Percentiles rank a stretch among this genome's conserved stretches.
Evolutionary conservation across 2,113 vertebrate species (phyloP).

Genomic region (Rynchops niger): DNA sequence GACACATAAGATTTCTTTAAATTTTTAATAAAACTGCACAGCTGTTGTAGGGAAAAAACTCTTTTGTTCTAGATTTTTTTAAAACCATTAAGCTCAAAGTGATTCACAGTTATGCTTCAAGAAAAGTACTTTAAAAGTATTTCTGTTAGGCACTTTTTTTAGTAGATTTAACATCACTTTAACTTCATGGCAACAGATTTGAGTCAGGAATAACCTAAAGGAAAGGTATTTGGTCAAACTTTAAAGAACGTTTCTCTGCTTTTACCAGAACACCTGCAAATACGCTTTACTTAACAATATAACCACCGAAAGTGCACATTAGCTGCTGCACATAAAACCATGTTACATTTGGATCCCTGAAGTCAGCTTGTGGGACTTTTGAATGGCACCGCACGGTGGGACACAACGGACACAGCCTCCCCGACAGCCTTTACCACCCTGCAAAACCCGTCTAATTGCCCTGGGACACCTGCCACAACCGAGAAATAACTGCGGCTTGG

Average conservation of each 20-base stretch:
- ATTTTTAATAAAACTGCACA: constrained; percentile 79
- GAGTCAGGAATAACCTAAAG: constrained; percentile 1
- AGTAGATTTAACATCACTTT: constrained; percentile 31
- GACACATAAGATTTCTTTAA: constrained; percentile 76
- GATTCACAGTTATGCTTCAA: constrained; percentile 58
- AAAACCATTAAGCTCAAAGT: constrained; percentile 64
- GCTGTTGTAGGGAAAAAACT: constrained; percentile 71
- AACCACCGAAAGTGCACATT: fast-evolving
- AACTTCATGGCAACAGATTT: background rate
- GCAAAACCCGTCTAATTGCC: fast-evolving
- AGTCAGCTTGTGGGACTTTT: background rate
- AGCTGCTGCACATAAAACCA: fast-evolving
- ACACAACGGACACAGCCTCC: fast-evolving
- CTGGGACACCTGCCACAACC: fast-evolving
- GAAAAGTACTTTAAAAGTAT: constrained; percentile 57
- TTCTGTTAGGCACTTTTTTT: constrained; percentile 42
- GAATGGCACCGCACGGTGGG: fast-evolving
- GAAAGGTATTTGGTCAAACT: background rate
- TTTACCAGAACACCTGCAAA: background rate
- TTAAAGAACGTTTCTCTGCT: background rate
- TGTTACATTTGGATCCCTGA: fast-evolving
- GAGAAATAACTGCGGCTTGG: background rate
- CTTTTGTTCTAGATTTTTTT: constrained; percentile 72
- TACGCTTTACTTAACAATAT: background rate
- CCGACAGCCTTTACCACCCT: background rate